Base-by-base conservation (phyloP, 2,797 vertebrate species). In the Anableps anableps region DNA sequence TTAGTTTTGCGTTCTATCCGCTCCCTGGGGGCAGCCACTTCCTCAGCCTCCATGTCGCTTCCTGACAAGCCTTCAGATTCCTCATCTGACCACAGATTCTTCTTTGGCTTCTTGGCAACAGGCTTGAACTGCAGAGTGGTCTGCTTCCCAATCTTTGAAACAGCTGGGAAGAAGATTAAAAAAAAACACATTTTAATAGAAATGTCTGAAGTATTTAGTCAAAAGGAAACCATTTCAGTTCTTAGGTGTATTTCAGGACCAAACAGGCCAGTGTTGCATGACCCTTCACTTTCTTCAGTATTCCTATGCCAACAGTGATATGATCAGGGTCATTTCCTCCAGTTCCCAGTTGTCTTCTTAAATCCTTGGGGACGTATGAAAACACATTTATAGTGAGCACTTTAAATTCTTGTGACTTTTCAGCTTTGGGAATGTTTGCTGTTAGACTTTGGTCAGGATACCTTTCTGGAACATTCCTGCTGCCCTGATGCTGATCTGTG, bases 121-220 rank as follows among this genome's bases (percentile, higher is more conserved):
- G 97, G 94, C 78, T 96, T 98, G 92, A 99, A 99, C 19, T 96
- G 94, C 10, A 99, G 94, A 0, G 95, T 97, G 87, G 96, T 95
- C 93, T 99, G 98, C 83, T 94, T 98, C 85, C 96, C 95, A 1
- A 80, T 78, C 86, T 95, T 96, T 8, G 90, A 64, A 19, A 51
- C 96, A 93, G 90, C 76, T 72, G 68, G 1, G 60, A 77, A 36
- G 71, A 31, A 78, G 17, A 11, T 0, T 48, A n/a, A n/a, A n/a
- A n/a, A n/a, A n/a, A n/a, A n/a, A n/a, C n/a, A 64, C 29, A 64
- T 17, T 64, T 66, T 66, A 21, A 66, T 34, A 62, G 19, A 34
- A 16, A 34, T 31, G 11, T 11, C 4, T 31, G 55, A 55, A n/a
- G 26, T n/a, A 34, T 4, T 34, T 64, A 68, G 36, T 23, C 11